phyloP scores from a whole-genome alignment of 2,113 vertebrate species.

The Hypomesus transpacificus region DNA sequence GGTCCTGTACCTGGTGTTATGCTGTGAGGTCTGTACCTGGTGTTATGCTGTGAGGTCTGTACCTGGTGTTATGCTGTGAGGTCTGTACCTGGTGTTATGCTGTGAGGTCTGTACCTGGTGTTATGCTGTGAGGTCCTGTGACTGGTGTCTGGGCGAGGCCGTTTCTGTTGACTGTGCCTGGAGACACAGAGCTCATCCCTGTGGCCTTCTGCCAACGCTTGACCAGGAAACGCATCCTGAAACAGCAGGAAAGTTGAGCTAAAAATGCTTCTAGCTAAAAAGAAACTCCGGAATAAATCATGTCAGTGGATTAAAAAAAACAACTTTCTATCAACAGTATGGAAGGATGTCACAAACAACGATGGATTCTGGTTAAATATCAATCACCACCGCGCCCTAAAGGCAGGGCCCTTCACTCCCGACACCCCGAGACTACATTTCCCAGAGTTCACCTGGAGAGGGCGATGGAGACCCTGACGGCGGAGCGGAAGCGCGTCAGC shows the following conservation, averaged over 20 bases:
- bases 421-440: neutral
- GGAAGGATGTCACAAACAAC: too few relatives aligned
- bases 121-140: constrained; percentile 38
- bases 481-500: constrained; percentile 87
- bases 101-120: neutral
- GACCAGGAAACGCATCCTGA: constrained; percentile 94
- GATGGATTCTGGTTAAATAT: too few relatives aligned
- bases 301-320: too few relatives aligned
- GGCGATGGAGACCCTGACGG: constrained; percentile 85
- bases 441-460: constrained; percentile 79
- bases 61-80: too few relatives aligned
- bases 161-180: constrained; percentile 73
- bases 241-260: constrained; percentile 1
- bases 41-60: too few relatives aligned
- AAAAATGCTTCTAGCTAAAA: neutral
- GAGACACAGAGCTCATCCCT: constrained; percentile 60
- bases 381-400: too few relatives aligned
- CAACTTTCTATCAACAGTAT: too few relatives aligned
- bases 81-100: neutral
- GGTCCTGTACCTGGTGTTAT: too few relatives aligned
- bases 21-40: too few relatives aligned
- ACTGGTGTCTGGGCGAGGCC: constrained; percentile 76
- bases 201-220: constrained; percentile 87
- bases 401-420: neutral
- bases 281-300: too few relatives aligned